phyloP scores from a whole-genome alignment of 2,888 invertebrate genomes.

The Unio pictorum region DNA sequence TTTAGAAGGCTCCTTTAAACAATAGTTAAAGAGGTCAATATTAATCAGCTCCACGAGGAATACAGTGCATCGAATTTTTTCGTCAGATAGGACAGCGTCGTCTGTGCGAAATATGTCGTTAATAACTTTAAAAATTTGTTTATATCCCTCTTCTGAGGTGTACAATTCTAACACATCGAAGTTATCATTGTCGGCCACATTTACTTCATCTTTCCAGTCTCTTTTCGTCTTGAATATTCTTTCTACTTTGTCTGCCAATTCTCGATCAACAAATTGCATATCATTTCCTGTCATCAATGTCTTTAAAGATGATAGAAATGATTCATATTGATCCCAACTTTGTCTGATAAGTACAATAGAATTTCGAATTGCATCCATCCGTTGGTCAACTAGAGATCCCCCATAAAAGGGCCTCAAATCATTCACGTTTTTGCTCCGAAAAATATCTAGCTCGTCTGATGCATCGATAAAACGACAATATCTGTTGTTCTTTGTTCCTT shows the following conservation, averaged over 20 bases:
- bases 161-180: conserved; percentile 28
- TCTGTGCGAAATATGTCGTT: conserved; percentile 34
- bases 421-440: conserved; percentile 29
- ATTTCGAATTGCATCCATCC: conserved; percentile 36
- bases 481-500: conserved; percentile 4
- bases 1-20: conserved; percentile 23
- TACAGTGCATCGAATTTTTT: conserved; percentile 33
- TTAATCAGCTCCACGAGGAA: conserved; percentile 46
- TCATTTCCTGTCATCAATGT: conserved; percentile 16
- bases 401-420: conserved; percentile 40
- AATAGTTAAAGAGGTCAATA: conserved; percentile 44
- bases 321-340: conserved; percentile 32
- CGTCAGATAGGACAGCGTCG: conserved; percentile 19
- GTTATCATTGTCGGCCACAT: conserved; percentile 4
- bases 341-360: conserved; percentile 36
- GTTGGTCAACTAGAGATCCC: conserved; percentile 21
- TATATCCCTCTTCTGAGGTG: conserved; percentile 33
- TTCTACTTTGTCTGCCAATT: conserved; percentile 10
- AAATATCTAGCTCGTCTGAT: conserved; percentile 17
- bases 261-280: conserved; percentile 17
- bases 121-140: conserved; percentile 21
- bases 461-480: conserved; percentile 21
- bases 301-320: conserved; percentile 19
- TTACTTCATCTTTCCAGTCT: conserved; percentile 14
- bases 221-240: conserved; percentile 17